A percentile compares a stretch with the other conserved stretches of the same genome.
Conservation (phyloP, 1,140 invertebrate genomes). For the Drosophila guanche region DNA sequence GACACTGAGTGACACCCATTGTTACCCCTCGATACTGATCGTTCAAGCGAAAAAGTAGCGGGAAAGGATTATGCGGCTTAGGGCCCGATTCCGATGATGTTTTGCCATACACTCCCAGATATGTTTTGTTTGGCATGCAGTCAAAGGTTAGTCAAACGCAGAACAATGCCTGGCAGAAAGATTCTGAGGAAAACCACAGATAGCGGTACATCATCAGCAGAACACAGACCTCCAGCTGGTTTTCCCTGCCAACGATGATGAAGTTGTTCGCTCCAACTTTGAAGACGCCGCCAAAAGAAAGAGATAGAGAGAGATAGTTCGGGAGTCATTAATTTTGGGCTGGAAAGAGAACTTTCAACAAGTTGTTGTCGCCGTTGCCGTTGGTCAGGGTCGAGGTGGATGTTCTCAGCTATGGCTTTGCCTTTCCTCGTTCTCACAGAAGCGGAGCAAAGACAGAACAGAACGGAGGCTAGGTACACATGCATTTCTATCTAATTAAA, state of each 20-base stretch:
- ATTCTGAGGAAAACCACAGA: slow-evolving; percentile 45
- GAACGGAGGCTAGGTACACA: slow-evolving; percentile 9
- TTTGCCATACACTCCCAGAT: slow-evolving; percentile 22
- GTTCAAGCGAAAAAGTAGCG: slow-evolving; percentile 30
- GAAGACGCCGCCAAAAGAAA: slow-evolving; percentile 50
- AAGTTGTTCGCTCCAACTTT: slow-evolving; percentile 65
- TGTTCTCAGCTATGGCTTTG: slow-evolving; percentile 12
- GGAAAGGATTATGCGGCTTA: slow-evolving; percentile 47
- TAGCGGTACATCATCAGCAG: slow-evolving; percentile 49
- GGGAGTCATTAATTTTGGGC: slow-evolving; percentile 62
- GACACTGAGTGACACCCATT: slow-evolving; percentile 5
- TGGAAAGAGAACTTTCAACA: slow-evolving; percentile 63
- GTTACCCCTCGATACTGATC: slow-evolving; percentile 23
- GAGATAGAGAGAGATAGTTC: neutral
- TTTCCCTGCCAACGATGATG: slow-evolving; percentile 48
- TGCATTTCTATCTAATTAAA: slow-evolving; percentile 77
- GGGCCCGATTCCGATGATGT: slow-evolving; percentile 42
- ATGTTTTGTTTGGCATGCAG: slow-evolving; percentile 30
- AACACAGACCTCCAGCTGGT: slow-evolving; percentile 57
- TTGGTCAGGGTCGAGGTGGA: slow-evolving; percentile 29
- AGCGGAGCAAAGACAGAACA: slow-evolving; percentile 8
- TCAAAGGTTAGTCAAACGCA: slow-evolving; percentile 43
- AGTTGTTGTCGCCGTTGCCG: slow-evolving; percentile 43
- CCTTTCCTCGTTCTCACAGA: slow-evolving; percentile 40
- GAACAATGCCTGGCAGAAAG: slow-evolving; percentile 17